These are phyloP conservation scores for Festucalex cinctus DNA, from an alignment of 2,113 vertebrate species.

Conservation along the genomic window DNA sequence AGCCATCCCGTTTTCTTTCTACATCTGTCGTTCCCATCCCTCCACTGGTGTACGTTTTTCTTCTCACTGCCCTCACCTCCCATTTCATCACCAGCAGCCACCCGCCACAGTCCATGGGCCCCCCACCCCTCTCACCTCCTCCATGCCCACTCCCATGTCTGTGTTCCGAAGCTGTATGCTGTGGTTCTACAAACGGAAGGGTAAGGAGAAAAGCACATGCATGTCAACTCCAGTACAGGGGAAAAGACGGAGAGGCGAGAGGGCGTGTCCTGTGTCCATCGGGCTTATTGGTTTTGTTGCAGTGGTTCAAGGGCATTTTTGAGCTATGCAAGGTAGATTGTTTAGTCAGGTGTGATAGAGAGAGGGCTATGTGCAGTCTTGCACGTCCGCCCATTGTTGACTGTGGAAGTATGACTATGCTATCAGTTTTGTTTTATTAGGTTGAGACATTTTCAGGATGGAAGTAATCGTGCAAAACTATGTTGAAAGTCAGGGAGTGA, in stretches of 20 bases:
- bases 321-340: not conserved
- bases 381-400: slow-evolving; percentile 10
- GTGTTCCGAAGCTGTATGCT: slow-evolving; percentile 99
- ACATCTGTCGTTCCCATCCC: slow-evolving; percentile 37
- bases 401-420: slow-evolving; percentile 3
- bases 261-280: not conserved
- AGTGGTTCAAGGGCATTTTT: slow-evolving; percentile 24
- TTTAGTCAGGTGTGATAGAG: slow-evolving; percentile 3
- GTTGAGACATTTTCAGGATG: not conserved
- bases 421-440: slow-evolving; percentile 1
- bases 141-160: slow-evolving; percentile 97
- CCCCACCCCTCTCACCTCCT: slow-evolving; percentile 70
- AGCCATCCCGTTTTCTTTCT: slow-evolving; percentile 41
- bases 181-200: slow-evolving; percentile 97
- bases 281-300: slow-evolving; percentile 17
- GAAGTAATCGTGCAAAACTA: not conserved
- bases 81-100: slow-evolving; percentile 46
- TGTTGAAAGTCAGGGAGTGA: not conserved
- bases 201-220: slow-evolving; percentile 79
- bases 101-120: slow-evolving; percentile 58
- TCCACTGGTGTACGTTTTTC: slow-evolving; percentile 41
- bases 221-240: slow-evolving; percentile 21
- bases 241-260: slow-evolving; percentile 20
- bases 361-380: not conserved
- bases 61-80: slow-evolving; percentile 45